Conservation (phyloP, 2,113 vertebrate genomes). For the Festucalex cinctus region DNA sequence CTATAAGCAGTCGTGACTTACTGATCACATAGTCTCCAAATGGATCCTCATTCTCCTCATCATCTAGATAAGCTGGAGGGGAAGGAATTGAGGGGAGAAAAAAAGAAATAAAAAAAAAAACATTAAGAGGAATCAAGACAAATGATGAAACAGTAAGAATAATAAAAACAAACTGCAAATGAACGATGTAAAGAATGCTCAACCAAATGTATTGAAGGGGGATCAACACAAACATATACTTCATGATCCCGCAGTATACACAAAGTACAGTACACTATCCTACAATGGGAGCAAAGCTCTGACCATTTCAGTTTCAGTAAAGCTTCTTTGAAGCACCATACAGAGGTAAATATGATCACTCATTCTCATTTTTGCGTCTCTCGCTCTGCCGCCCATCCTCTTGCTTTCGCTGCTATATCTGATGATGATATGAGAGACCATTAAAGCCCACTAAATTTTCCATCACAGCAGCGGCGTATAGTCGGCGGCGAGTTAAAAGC, state of each 20-base stretch:
- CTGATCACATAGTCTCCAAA: slow-evolving; percentile 72
- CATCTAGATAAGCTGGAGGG: slow-evolving; percentile 58
- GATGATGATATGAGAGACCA: slow-evolving; percentile 58
- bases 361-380: slow-evolving; percentile 52
- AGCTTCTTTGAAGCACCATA: slow-evolving; percentile 31
- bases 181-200: slow-evolving; percentile 2
- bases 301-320: slow-evolving; percentile 53
- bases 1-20: slow-evolving; percentile 56
- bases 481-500: slow-evolving; percentile 62
- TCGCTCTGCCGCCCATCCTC: slow-evolving; percentile 17
- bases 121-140: slow-evolving; percentile 35
- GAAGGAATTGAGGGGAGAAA: slow-evolving; percentile 14
- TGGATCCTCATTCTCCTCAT: slow-evolving; percentile 63
- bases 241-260: slow-evolving; percentile 1
- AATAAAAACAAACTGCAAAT: slow-evolving; percentile 17
- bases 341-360: slow-evolving; percentile 55
- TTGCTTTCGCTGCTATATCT: slow-evolving; percentile 38
- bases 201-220: background rate
- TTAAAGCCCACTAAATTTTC: slow-evolving; percentile 68
- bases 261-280: slow-evolving; percentile 11
- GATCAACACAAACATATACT: background rate
- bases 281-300: slow-evolving; percentile 58
- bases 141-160: slow-evolving; percentile 5
- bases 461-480: slow-evolving; percentile 58
- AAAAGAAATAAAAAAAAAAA: slow-evolving; percentile 32